Conservation (phyloP, 1,140 invertebrate species). For the Saccostrea cuccullata region DNA sequence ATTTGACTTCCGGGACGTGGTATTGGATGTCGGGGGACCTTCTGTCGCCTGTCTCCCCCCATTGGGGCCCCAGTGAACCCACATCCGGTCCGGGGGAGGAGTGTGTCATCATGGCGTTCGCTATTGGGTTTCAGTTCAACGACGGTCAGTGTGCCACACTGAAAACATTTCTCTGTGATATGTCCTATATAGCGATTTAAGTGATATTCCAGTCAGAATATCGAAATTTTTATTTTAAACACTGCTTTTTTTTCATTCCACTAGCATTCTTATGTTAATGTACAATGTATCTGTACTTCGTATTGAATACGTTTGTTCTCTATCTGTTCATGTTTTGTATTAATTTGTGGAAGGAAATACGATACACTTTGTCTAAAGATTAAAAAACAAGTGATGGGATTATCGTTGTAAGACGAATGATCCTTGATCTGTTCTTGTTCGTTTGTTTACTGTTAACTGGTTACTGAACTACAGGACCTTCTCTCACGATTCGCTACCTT, state of each 20-base stretch:
- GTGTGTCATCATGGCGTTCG: neutral
- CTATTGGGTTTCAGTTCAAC: neutral
- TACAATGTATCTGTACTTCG: too few relatives aligned
- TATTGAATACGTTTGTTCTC: neutral
- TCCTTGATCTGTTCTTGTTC: neutral
- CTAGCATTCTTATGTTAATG: too few relatives aligned
- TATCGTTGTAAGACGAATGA: neutral
- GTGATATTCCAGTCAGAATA: too few relatives aligned
- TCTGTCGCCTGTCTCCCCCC: neutral
- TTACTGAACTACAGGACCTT: neutral
- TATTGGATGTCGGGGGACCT: neutral
- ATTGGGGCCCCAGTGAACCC: neutral
- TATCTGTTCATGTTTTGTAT: neutral
- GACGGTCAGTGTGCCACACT: neutral
- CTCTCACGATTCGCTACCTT: neutral
- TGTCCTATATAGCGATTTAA: neutral
- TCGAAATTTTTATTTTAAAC: too few relatives aligned
- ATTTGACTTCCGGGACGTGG: neutral
- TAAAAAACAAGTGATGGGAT: too few relatives aligned
- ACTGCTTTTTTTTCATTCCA: too few relatives aligned
- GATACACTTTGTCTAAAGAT: too few relatives aligned
- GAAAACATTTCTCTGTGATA: neutral
- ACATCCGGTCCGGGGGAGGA: neutral
- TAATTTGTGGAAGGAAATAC: neutral
- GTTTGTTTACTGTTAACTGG: neutral